Percentiles rank a stretch among this genome's conserved stretches.
Conservation (phyloP, 2,888 invertebrate genomes). For the Leucophenga maculata region DNA sequence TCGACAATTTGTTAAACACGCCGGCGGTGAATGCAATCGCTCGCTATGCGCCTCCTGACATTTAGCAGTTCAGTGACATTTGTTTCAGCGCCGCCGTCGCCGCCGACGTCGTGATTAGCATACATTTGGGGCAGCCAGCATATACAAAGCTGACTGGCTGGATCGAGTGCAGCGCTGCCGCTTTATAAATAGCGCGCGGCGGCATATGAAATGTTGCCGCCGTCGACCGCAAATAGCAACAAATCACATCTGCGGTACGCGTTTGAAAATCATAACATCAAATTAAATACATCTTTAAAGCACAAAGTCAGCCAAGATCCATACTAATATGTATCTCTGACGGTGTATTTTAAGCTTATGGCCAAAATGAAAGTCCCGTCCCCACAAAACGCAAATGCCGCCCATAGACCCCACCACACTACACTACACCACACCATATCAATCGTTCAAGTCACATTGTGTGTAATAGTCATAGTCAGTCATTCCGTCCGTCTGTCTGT, state of each 20-base stretch:
- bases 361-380: conserved; percentile 63
- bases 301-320: neutral
- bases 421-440: too few species aligned
- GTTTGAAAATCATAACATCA: conserved; percentile 31
- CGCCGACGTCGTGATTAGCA: conserved; percentile 3
- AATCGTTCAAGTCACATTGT: neutral
- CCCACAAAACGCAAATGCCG: neutral
- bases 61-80: conserved; percentile 55
- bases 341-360: conserved; percentile 47
- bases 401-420: neutral
- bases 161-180: too few species aligned
- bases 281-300: conserved; percentile 20
- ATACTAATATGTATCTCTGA: neutral
- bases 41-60: conserved; percentile 36
- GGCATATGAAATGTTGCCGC: neutral
- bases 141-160: too few species aligned
- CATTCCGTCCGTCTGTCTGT: neutral
- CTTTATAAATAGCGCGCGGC: too few species aligned
- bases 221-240: conserved; percentile 4
- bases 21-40: neutral
- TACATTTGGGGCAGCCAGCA: neutral
- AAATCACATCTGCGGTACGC: neutral
- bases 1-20: conserved; percentile 19
- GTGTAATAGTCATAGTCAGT: neutral
- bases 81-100: conserved; percentile 29